Base-by-base conservation (phyloP, 2,113 vertebrate genomes). In the Pholis gunnellus region DNA sequence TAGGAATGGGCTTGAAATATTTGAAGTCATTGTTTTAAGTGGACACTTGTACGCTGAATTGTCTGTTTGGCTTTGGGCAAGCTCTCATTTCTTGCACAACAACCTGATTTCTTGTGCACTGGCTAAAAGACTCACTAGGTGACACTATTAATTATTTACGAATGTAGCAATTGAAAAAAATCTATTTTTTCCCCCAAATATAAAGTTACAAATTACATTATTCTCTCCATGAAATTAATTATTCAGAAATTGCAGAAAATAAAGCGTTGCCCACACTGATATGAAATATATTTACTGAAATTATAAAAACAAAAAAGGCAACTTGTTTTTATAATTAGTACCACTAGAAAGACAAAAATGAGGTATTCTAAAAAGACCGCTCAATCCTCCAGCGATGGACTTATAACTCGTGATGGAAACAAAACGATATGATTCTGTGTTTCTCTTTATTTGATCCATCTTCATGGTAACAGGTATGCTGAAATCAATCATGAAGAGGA, bases 401-500 rank as follows among this genome's bases (percentile, higher is more conserved):
- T 40, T 2, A 38, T 9, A 1, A 40, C 6, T 46, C 2, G 27
- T 46, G n/a, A 29, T 29, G 29, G 2, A 29, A 29, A 29, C 29
- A 2, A 29, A 29, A 29, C 29, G 29, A 34, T 27, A 13, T 69
- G 63, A 61, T 10, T 14, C 10, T 56, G 17, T n/a, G 9, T 64
- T 77, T 34, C 11, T 42, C 13, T 66, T 76, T 76, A 20, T 72
- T 17, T 81, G 14, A 74, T 20, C 75, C 22, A 5, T 60, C 48
- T 27, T 42, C 78, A 22, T 84, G 86, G 36, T 52, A 54, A 44
- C 82, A 97, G 98, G 97, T 71, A 87, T 94, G 86, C 95, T 98
- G 71, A 99, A 98, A 82, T 99, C 98, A 31, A 99, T 99, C 89
- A 99, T 99, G 98, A 99, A 99, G 94, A 97, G 95, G 94, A 95